Evolutionary conservation across 2,113 vertebrate species (phyloP).

Genomic region (Rhipidura dahli): DNA sequence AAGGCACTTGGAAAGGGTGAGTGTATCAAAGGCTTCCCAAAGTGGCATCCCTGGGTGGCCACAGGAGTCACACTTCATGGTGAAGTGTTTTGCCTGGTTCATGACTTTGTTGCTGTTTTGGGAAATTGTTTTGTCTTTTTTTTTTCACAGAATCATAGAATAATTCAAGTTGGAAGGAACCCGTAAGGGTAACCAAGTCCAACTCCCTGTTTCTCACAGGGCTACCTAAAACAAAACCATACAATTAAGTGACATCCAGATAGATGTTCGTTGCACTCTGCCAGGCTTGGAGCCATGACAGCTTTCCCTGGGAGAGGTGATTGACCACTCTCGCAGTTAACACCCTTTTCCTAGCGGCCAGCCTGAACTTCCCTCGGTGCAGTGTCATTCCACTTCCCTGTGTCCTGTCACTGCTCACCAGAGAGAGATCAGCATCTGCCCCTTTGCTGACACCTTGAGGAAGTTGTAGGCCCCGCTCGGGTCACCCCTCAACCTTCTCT

Average conservation of each 20-base stretch:
- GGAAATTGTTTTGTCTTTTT: background rate
- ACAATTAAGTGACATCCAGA: background rate
- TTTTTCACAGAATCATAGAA: background rate
- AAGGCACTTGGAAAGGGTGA: background rate
- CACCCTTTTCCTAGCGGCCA: background rate
- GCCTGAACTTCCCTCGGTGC: background rate
- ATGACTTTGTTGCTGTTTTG: background rate
- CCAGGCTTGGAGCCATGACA: background rate
- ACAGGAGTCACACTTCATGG: background rate
- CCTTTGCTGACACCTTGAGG: background rate
- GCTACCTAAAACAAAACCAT: background rate
- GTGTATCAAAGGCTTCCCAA: background rate
- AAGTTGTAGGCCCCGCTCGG: accelerated
- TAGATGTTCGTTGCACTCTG: background rate
- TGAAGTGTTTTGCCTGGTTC: background rate
- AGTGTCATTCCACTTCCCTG: background rate
- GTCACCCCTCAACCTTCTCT: background rate
- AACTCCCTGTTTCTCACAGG: background rate
- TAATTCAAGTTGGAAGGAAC: background rate
- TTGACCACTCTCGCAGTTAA: accelerated
- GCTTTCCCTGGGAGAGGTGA: background rate
- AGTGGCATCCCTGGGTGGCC: background rate
- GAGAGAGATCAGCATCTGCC: background rate
- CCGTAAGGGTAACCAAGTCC: background rate
- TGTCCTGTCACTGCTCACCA: background rate